Base-by-base conservation (phyloP, 2,888 invertebrate species). In the Phengaris arion region DNA sequence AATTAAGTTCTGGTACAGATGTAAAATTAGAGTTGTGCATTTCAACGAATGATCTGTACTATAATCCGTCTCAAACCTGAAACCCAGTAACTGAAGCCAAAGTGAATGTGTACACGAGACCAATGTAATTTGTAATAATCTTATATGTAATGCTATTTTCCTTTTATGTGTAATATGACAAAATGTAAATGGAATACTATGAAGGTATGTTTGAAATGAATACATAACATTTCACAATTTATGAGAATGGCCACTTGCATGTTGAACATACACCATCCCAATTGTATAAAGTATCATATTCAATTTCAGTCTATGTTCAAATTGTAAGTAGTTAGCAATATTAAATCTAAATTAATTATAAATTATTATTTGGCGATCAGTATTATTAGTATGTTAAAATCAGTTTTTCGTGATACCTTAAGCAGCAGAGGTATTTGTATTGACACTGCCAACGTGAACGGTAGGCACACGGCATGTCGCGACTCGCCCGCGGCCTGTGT, bases 401-500 rank as follows among this genome's bases (percentile, higher is more conserved):
- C 72, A 52, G 54, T 52, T 51, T 64, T 70, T 74, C 45, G 75
- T 74, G 57, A 74, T 51, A 77, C 75, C 59, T 74, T 76, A 77
- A 74, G 75, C 77, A 79, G 79, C 78, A 79, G 79, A 80, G 82
- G 82, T 82, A 81, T 81, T 82, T 80, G 79, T 80, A 76, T 77
- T 79, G 2, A 82, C 82, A 81, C 81, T 81, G 82, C 81, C 81
- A 79, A 79, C 81, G 76, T 79, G 77, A 81, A 76, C 79, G 78
- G 81, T 78, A 76, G 73, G 70, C 74, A 77, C 76, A 77, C 77
- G 55, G 57, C 51, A 59, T 57, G 64, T 81, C 81, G 81, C 82
- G 82, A 48, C 48, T 8, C 48, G 48, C 48, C 48, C 48, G 48
- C 48, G 48, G 7, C 48, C 0, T 6, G 22, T 22, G 59, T 15